A percentile compares a stretch with the other conserved stretches of the same genome.
Evolutionary conservation across 2,888 invertebrate genomes (phyloP).

Genomic region (Epirrita christyi): DNA sequence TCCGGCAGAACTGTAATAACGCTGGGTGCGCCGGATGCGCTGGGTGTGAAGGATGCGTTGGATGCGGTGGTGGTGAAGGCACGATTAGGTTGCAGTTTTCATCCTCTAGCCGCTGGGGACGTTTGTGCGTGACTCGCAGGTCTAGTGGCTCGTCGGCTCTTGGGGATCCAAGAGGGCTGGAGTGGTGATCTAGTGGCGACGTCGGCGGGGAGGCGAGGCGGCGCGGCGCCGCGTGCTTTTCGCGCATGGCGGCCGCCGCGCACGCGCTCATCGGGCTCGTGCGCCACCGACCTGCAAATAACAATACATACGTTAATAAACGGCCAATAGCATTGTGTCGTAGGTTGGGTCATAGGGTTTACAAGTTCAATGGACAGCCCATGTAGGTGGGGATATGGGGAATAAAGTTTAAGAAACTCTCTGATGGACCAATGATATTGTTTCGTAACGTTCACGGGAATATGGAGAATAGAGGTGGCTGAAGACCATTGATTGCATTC

Average conservation of each 20-base stretch:
- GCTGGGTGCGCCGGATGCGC: slow-evolving; percentile 86
- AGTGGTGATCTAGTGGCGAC: slow-evolving; percentile 72
- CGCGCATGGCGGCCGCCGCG: slow-evolving; percentile 90
- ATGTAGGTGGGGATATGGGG: too few relatives aligned
- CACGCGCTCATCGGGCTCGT: slow-evolving; percentile 89
- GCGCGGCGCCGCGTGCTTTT: slow-evolving; percentile 96
- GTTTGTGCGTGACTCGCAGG: slow-evolving; percentile 93
- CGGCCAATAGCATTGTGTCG: too few relatives aligned
- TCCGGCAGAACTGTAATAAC: slow-evolving; percentile 75
- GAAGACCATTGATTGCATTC: not conserved
- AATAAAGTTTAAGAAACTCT: too few relatives aligned
- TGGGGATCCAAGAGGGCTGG: slow-evolving; percentile 81
- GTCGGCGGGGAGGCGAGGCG: slow-evolving; percentile 88
- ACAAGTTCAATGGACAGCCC: too few relatives aligned
- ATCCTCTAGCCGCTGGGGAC: slow-evolving; percentile 89
- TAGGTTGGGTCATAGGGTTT: too few relatives aligned
- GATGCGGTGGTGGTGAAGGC: slow-evolving; percentile 84
- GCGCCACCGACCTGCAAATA: slow-evolving; percentile 83
- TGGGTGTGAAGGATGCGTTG: slow-evolving; percentile 82
- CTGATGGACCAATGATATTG: not conserved
- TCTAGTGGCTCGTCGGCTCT: slow-evolving; percentile 92
- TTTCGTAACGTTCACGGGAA: not conserved
- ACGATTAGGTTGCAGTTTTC: slow-evolving; percentile 93
- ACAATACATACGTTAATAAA: slow-evolving; percentile 29
- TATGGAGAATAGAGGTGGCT: not conserved